Conservation (phyloP, 2,888 invertebrate species). For the Chloroclystis v-ata region DNA sequence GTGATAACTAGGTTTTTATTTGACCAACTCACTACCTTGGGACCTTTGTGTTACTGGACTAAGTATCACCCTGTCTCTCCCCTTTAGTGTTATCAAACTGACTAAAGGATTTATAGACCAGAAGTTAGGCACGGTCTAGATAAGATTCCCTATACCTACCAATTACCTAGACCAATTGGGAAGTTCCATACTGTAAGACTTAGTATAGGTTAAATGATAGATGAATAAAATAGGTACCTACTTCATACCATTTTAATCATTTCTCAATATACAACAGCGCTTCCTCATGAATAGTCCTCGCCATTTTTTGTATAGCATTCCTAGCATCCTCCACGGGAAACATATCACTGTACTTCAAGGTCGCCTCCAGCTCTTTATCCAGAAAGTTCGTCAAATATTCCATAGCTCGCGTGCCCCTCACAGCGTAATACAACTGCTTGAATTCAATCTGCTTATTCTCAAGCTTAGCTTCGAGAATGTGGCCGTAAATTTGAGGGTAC, state of each 20-base stretch:
- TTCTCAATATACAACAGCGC: conserved; percentile 61
- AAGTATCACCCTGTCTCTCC: too few relatives aligned
- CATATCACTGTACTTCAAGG: conserved; percentile 50
- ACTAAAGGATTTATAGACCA: too few relatives aligned
- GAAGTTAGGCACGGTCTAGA: too few relatives aligned
- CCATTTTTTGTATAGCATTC: conserved; percentile 62
- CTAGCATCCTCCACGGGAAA: conserved; percentile 63
- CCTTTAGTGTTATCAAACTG: too few relatives aligned
- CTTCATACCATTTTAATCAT: too few relatives aligned
- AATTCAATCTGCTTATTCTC: conserved; percentile 50
- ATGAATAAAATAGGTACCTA: too few relatives aligned
- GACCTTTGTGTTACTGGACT: too few relatives aligned
- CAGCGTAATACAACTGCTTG: conserved; percentile 62
- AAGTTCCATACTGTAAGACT: too few relatives aligned
- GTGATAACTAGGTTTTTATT: not conserved
- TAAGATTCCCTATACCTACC: too few relatives aligned
- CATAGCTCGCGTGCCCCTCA: conserved; percentile 55
- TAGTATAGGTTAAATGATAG: too few relatives aligned
- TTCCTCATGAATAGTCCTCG: conserved; percentile 56
- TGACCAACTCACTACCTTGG: too few relatives aligned
- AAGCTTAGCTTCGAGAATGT: conserved; percentile 51
- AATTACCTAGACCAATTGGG: too few relatives aligned
- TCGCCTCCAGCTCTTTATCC: conserved; percentile 55
- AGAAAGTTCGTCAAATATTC: conserved; percentile 56
- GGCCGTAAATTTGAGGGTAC: conserved; percentile 60